phyloP scores from a whole-genome alignment of 1,140 invertebrate species.

The Anthonomus grandis region DNA sequence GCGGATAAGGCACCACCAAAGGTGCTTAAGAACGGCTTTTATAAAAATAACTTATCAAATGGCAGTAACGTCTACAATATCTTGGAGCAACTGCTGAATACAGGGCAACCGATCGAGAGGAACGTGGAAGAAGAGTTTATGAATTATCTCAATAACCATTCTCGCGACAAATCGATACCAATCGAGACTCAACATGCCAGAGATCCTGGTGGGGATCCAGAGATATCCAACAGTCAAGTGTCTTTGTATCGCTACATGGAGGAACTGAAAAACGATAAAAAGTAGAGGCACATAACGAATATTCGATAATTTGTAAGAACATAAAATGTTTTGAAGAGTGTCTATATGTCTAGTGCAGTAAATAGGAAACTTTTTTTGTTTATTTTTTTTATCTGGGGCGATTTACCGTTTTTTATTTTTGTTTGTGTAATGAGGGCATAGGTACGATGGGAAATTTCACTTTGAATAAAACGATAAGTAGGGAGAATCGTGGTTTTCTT shows the following conservation, averaged over 20 bases:
- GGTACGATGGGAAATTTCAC: too few species aligned
- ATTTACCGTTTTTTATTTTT: too few species aligned
- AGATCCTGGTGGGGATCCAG: slow-evolving; percentile 1
- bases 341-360: too few species aligned
- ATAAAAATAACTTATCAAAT: slow-evolving; percentile 3
- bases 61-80: slow-evolving; percentile 25
- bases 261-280: slow-evolving; percentile 32
- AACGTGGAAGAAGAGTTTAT: slow-evolving; percentile 30
- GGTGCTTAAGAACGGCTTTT: slow-evolving; percentile 4
- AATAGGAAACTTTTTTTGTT: too few species aligned
- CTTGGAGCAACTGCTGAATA: slow-evolving; percentile 36
- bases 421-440: too few species aligned
- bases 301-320: slow-evolving; percentile 14
- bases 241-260: slow-evolving; percentile 40
- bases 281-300: neutral
- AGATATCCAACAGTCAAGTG: slow-evolving; percentile 33
- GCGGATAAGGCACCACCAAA: neutral
- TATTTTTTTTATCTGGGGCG: too few species aligned
- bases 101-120: slow-evolving; percentile 21
- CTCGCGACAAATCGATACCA: neutral
- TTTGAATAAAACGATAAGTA: too few species aligned
- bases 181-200: neutral
- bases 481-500: too few species aligned
- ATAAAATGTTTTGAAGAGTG: slow-evolving; percentile 12
- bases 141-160: slow-evolving; percentile 12